Base-by-base conservation (phyloP, 2,113 vertebrate genomes). In the Thermophis baileyi region DNA sequence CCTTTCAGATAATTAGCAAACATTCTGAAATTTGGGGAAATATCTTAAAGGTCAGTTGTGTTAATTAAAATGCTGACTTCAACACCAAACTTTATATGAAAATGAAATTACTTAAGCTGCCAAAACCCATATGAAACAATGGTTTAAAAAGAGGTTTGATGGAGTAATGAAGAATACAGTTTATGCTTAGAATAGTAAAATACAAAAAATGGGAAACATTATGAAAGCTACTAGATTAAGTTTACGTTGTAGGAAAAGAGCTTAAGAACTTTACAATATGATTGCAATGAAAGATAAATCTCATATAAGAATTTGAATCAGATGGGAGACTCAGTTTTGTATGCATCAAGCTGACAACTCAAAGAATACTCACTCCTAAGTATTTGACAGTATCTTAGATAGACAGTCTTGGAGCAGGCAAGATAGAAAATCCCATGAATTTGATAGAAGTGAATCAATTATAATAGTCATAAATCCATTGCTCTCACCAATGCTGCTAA, bases 61-160 rank as follows among this genome's bases (percentile, higher is more conserved):
- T 87, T 89, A 22, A 89, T 89, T 74, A 92, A 63, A 92, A 94
- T 54, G 90, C 3, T 63, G 53, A 47, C 2, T 90, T 16, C 1
- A 50, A 35, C 6, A 91, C 4, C 27, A 88, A 40, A 50, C 10
- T 91, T 91, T 95, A 50, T n/a, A 53, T n/a, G 93, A 44, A 95
- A 93, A 95, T 91, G 40, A 4, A 93, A 49, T 94, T 44, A 95
- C 90, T 4, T 46, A 89, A 49, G 8, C 91, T 86, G 92, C 51
- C 1, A 89, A 93, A 93, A 85, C 2, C 1, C 90, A 16, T 16
- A 89, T 90, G 35, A 94, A 94, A 25, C 12, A 57, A 81, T 2
- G 81, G 93, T 88, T 81, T 86, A 69, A 86, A 93, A 60, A 90
- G 49, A 2, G 0, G n/a, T 85, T 87, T 74, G 3, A 69, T 18